Percentiles rank a stretch among this genome's conserved stretches.
Conservation (phyloP, 2,113 vertebrate species). For the Tyrannus savana region DNA sequence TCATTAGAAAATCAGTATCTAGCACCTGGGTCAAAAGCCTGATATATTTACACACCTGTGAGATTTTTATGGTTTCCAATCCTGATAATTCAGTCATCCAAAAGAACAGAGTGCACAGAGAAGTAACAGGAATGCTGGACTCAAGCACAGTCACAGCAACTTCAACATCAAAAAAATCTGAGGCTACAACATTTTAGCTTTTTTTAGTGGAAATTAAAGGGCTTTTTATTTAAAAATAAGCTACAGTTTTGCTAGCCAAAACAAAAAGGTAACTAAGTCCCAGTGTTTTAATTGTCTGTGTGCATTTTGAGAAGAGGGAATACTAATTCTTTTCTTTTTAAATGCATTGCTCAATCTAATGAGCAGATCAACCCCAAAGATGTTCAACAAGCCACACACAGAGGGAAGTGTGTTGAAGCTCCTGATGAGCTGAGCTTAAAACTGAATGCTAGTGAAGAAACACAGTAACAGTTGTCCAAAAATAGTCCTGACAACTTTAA, state of each 20-base stretch:
- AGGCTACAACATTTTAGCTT: background rate
- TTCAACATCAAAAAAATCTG: background rate
- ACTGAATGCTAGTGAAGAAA: background rate
- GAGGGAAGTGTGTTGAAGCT: background rate
- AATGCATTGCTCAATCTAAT: background rate
- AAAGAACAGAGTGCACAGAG: background rate
- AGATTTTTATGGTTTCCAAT: background rate
- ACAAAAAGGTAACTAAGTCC: background rate
- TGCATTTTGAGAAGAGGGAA: background rate
- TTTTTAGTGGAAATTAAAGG: background rate
- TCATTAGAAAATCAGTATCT: background rate
- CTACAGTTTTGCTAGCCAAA: background rate
- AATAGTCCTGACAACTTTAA: background rate
- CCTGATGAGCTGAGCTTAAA: background rate
- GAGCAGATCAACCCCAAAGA: background rate
- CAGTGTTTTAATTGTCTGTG: background rate
- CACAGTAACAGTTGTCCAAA: background rate
- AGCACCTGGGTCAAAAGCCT: background rate
- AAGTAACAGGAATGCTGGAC: background rate
- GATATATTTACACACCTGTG: background rate
- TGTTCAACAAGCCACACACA: background rate
- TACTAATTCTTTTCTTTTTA: fast-evolving
- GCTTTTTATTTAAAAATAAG: background rate
- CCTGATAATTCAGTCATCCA: background rate
- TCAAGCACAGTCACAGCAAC: background rate